These are phyloP conservation scores for Blennius ocellaris DNA, from an alignment of 2,113 vertebrate genomes.

Conservation along the genomic window DNA sequence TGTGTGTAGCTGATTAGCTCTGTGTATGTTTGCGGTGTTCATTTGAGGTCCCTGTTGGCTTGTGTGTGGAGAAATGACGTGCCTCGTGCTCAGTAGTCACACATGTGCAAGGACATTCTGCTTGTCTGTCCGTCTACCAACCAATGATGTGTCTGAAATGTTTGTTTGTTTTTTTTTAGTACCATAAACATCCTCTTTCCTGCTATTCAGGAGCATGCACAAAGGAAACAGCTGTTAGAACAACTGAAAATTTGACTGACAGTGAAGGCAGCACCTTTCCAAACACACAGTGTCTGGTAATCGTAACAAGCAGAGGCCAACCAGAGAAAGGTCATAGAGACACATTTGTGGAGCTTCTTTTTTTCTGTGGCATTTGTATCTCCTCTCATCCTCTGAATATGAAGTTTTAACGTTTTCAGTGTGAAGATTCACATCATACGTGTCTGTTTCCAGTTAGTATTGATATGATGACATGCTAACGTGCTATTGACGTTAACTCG, in stretches of 20 bases:
- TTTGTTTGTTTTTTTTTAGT: background rate
- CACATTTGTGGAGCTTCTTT: background rate
- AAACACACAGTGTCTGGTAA: slow-evolving; percentile 16
- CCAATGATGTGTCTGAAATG: background rate
- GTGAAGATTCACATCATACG: background rate
- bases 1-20: too few species aligned
- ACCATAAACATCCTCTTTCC: background rate
- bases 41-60: too few species aligned
- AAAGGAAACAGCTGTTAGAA: slow-evolving; percentile 13
- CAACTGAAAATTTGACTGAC: slow-evolving; percentile 14
- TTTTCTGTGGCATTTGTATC: background rate
- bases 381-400: slow-evolving; percentile 1
- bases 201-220: background rate
- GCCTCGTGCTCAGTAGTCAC: slow-evolving; percentile 1
- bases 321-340: slow-evolving; percentile 4
- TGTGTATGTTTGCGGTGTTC: too few species aligned
- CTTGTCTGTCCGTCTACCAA: background rate
- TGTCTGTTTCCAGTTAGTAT: too few species aligned
- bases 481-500: too few species aligned
- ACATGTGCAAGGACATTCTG: slow-evolving; percentile 4
- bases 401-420: background rate
- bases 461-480: too few species aligned
- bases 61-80: background rate
- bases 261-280: background rate
- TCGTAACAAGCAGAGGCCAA: slow-evolving; percentile 15